Base-by-base conservation (phyloP, 2,888 invertebrate species). In the Dexiosoma caninum region DNA sequence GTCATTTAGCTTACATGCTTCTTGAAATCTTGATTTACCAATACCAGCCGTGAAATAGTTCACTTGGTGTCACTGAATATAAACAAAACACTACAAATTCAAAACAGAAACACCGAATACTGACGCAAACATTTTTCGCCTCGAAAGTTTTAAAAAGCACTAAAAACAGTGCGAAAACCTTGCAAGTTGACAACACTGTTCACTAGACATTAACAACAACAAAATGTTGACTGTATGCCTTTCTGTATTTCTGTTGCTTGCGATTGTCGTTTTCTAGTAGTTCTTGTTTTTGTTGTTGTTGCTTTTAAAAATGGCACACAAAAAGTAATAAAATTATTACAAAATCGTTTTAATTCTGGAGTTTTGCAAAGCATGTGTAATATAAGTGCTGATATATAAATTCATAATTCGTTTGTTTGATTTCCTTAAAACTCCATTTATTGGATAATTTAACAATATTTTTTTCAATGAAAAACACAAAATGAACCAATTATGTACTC, bases 131-230 rank as follows among this genome's bases (percentile, higher is more conserved):
- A n/a, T n/a, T n/a, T n/a, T n/a, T n/a, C n/a, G n/a, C n/a, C n/a
- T n/a, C n/a, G n/a, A n/a, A n/a, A n/a, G n/a, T n/a, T n/a, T n/a
- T n/a, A n/a, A n/a, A n/a, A n/a, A n/a, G n/a, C n/a, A n/a, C n/a
- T n/a, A n/a, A n/a, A n/a, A n/a, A n/a, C n/a, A n/a, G n/a, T n/a
- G n/a, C n/a, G n/a, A n/a, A n/a, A n/a, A n/a, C n/a, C n/a, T n/a
- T n/a, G n/a, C n/a, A n/a, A n/a, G n/a, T n/a, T n/a, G n/a, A n/a
- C n/a, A n/a, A n/a, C n/a, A n/a, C n/a, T n/a, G n/a, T n/a, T n/a
- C n/a, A n/a, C n/a, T n/a, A n/a, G n/a, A n/a, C 30, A 53, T 53
- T 30, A 67, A 67, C 40, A 53, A 66, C 37, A 66, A 67, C 53
- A 67, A 53, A 69, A 55, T 14, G 21, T 55, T 53, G n/a, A 8